Evolutionary conservation across 2,797 vertebrate genomes (phyloP).

Genomic region (Siniperca obscura): DNA sequence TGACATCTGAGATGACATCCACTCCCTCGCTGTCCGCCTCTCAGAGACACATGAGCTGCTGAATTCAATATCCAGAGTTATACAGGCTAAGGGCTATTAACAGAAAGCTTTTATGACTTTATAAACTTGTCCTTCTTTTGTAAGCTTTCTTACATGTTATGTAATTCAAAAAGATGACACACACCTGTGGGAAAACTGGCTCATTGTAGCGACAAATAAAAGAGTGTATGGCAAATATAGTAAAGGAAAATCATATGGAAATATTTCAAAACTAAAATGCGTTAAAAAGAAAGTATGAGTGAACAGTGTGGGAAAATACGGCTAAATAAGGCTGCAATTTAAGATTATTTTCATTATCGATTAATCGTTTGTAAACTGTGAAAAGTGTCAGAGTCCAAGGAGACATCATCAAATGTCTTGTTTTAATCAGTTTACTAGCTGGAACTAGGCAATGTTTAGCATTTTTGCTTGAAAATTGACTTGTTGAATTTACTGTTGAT

Average conservation of each 20-base stretch:
- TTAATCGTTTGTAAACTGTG: not conserved
- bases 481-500: no score
- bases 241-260: not conserved
- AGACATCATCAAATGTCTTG: not conserved
- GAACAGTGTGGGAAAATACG: not conserved
- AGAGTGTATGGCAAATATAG: not conserved
- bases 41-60: constrained; percentile 58
- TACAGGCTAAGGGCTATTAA: constrained; percentile 10
- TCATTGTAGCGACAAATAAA: not conserved
- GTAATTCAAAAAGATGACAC: not conserved
- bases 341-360: not conserved
- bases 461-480: not conserved
- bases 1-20: constrained; percentile 70
- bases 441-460: not conserved
- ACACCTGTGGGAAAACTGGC: not conserved
- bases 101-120: constrained; percentile 15
- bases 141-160: not conserved
- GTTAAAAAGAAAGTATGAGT: not conserved
- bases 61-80: constrained; percentile 44
- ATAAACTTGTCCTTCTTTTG: constrained; percentile 6
- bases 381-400: not conserved
- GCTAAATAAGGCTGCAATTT: not conserved
- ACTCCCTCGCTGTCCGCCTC: constrained; percentile 40
- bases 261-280: not conserved
- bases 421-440: not conserved